Evolutionary conservation across 1,140 invertebrate species (phyloP), one percentile per base, ranked within the genome.

Genomic region (Aphaenogaster floridana): DNA sequence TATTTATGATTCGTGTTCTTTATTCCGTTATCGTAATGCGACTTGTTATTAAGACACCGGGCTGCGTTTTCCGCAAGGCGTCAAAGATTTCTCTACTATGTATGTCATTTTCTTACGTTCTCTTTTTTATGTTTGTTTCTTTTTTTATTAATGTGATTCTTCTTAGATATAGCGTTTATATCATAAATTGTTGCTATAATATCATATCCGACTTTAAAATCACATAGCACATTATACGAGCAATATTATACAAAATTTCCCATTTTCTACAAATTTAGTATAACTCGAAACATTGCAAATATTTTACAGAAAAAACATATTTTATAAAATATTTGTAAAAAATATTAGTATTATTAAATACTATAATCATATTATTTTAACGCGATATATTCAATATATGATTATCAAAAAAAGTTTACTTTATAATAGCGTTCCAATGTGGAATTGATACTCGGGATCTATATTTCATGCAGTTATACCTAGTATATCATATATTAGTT

Each of bases 11-110:
- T 87, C 86, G 66, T 54, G 45, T 36, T 66, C 72, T 52, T 80
- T 86, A 52, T 45, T 59, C 85, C 28, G 66, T 88, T 87, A 78
- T 78, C 68, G 57, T 80, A 87, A 87, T 87, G 85, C 59, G 76
- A 21, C 74, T 72, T 76, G 74, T 88, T 88, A 87, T 78, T 80
- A 68, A 80, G 64, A 80, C 34, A 63, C 34, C 63, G 6, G 13
- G 21, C 61, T 80, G n/a, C 52, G 6, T 76, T 17, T 57, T 39
- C 36, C 17, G 42, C 36, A 36, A 21, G n/a, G 50, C 52, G n/a
- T 39, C 11, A 42, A 74, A 76, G 17, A 17, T 39, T n/a, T 39
- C 36, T 15, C 4, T 13, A 9, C 36, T 50, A 4, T 39, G 13
- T 50, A 4, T 39, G 13, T 42, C 36, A 57, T 42, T 39, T 57